Evolutionary conservation across 2,888 invertebrate species (phyloP), one percentile per base, ranked within the genome.

Genomic region (Pristionchus japonicus): DNA sequence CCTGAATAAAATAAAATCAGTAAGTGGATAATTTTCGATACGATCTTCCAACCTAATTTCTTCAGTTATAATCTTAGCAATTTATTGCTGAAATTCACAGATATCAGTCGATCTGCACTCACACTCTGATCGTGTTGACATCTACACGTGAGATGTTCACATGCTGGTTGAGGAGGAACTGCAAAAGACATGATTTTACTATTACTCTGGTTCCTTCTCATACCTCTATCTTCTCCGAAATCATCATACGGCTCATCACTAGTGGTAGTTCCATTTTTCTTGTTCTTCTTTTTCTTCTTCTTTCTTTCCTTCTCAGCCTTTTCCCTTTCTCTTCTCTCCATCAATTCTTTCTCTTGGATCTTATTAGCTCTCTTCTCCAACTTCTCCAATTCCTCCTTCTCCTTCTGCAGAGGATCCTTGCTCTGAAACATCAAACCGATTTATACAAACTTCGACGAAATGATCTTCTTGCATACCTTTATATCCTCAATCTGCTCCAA

Each of bases 401-500:
- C 52, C 31, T 83, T 49, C 31, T 52, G 31, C 31, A 83, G 82
- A 1, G 43, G 34, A 23, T 83, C 49, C 52, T 27, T 37, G 9
- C 17, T 34, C 37, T 52, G 43, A 3, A 83, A 13, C 17, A 17
- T 4, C 67, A n/a, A n/a, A n/a, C n/a, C n/a, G n/a, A n/a, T n/a
- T n/a, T n/a, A n/a, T n/a, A n/a, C n/a, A n/a, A n/a, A n/a, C n/a
- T n/a, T n/a, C n/a, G n/a, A n/a, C n/a, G n/a, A n/a, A 31, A 17
- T 31, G 74, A 47, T 3, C 52, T n/a, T n/a, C n/a, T n/a, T n/a
- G n/a, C n/a, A 4, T 37, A 47, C 43, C 77, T 77, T 77, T 15
- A 77, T 77, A 40, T 83, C 82, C 52, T 83, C 82, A 49, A 83
- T 83, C 52, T 83, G 82, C 23, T 83, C 82, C 34, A 83, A 52